A percentile compares a stretch with the other conserved stretches of the same genome.
These are phyloP conservation scores for Sarcophaga peregrina DNA, from an alignment of 1,140 invertebrate species.

Conservation along the genomic window DNA sequence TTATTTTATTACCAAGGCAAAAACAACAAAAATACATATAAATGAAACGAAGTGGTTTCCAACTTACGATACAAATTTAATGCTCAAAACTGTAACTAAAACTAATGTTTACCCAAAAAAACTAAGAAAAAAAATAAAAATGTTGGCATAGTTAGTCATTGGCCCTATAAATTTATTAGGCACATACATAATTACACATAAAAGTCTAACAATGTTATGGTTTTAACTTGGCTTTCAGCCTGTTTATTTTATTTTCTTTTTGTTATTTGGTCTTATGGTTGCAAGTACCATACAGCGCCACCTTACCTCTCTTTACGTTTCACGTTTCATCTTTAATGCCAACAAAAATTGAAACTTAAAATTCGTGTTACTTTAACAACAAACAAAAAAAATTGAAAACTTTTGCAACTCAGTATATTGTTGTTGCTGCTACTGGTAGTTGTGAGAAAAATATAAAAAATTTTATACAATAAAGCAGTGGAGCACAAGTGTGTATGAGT, in stretches of 20 bases:
- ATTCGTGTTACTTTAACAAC: neutral
- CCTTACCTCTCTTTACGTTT: neutral
- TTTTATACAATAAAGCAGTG: no score
- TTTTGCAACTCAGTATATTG: neutral
- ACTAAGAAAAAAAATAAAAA: neutral
- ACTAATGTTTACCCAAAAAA: slow-evolving; percentile 18
- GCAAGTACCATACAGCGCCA: neutral
- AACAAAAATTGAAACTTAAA: neutral
- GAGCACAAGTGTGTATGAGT: no score
- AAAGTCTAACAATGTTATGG: neutral
- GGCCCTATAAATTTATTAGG: slow-evolving; percentile 18
- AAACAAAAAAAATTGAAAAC: neutral
- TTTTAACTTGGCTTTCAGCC: neutral
- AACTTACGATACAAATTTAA: neutral
- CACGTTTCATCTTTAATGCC: neutral
- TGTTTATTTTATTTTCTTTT: neutral
- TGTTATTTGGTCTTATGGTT: neutral
- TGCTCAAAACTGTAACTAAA: neutral
- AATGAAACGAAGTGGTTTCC: no score
- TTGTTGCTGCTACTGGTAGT: neutral
- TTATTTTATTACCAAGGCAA: no score
- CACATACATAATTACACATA: slow-evolving; percentile 7
- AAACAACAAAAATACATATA: no score
- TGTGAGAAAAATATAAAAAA: neutral
- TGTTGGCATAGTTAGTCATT: slow-evolving; percentile 5